A percentile compares a stretch with the other conserved stretches of the same genome.
Evolutionary conservation across 2,797 vertebrate genomes (phyloP).

Genomic region (Enteromius unitaeniatus): DNA sequence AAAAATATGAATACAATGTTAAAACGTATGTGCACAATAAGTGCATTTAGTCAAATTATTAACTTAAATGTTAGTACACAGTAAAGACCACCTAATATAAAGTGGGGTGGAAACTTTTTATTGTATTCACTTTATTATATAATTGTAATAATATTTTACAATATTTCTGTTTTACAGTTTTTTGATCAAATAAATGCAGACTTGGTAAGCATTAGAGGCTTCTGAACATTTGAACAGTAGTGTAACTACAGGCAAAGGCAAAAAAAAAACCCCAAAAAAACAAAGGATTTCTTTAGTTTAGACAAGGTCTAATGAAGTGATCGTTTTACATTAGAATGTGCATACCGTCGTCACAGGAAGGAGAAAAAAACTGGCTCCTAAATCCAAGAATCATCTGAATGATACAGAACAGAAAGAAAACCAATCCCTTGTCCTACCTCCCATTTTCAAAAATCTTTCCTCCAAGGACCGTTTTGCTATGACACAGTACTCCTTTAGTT

Average conservation of each 20-base stretch:
- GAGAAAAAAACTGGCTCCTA: conserved; percentile 9
- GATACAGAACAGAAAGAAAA: conserved; percentile 56
- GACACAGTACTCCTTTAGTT: conserved; percentile 65
- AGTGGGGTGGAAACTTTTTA: too few relatives aligned
- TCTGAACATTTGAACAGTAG: neutral
- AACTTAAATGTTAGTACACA: too few relatives aligned
- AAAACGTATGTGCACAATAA: too few relatives aligned
- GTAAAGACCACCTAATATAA: too few relatives aligned
- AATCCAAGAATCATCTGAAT: conserved; percentile 45
- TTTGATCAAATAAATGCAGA: neutral
- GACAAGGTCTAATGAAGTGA: conserved; percentile 17
- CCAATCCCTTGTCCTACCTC: conserved; percentile 39
- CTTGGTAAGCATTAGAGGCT: neutral
- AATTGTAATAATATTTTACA: neutral
- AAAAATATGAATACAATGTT: too few relatives aligned
- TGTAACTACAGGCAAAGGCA: neutral
- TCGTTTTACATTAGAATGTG: conserved; percentile 19
- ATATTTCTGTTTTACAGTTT: neutral
- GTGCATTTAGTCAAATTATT: too few relatives aligned
- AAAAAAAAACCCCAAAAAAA: neutral
- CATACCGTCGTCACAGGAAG: conserved; percentile 1
- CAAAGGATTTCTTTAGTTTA: neutral
- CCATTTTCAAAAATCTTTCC: conserved; percentile 52
- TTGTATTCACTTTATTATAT: neutral
- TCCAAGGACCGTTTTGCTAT: conserved; percentile 65